Base-by-base conservation (phyloP, 2,888 invertebrate genomes). In the Lydus trimaculatus region DNA sequence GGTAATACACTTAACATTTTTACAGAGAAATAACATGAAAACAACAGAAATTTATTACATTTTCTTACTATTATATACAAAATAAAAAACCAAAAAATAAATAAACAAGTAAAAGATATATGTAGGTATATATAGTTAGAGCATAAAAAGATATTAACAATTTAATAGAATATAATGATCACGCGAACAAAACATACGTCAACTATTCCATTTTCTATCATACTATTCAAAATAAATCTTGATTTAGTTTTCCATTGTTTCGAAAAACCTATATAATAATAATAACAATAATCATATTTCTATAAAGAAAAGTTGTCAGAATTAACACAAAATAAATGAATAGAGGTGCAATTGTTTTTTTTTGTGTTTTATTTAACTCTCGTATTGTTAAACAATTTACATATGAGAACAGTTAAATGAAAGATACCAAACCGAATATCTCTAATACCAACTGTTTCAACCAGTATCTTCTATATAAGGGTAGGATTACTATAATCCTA, bases 401-500 rank as follows among this genome's bases (percentile, higher is more conserved):
- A 25, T 23, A 9, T 56, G 25, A 56, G 23, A 56, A 15, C 25
- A 20, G 23, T 56, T 56, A 13, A 25, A 25, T 56, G 25, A 6
- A 20, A 9, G 13, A 13, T 25, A 56, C 43, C n/a, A 43, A n/a
- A n/a, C n/a, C n/a, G n/a, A n/a, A n/a, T n/a, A 43, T n/a, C 66
- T 63, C 60, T 69, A 69, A 69, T 65, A 52, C 65, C 63, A 31
- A 23, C 23, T 23, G 25, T 31, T 65, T 31, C 65, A 63, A 56
- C 31, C 5, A 52, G 59, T 63, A 65, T 69, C 69, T 68, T 33
- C 36, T 43, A 5, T 43, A 11, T 33, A 33, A 33, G 43, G 39
- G 52, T 59, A 59, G 69, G 69, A 69, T 69, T 65, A 69, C 65
- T 65, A 59, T 69, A 69, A 69, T 69, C 69, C 69, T 48, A 63